These are phyloP conservation scores for Neuroscelio doddi DNA, from an alignment of 2,888 invertebrate genomes.

Conservation along the genomic window DNA sequence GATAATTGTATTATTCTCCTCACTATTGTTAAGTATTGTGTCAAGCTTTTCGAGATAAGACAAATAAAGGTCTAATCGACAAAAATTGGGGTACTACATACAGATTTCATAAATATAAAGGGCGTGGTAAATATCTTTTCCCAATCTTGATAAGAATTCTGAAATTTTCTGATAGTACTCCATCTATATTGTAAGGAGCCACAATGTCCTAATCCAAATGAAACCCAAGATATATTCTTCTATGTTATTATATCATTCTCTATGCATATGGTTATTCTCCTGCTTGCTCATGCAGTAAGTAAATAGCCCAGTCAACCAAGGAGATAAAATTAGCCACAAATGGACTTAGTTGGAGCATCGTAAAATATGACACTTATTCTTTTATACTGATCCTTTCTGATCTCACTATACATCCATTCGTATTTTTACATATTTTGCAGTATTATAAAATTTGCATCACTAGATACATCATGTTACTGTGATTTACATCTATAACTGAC, in stretches of 20 bases:
- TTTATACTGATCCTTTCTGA: neutral
- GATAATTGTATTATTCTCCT: no score
- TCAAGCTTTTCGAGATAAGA: no score
- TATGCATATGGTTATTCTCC: neutral
- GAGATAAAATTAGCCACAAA: slow-evolving; percentile 22
- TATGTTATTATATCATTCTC: neutral
- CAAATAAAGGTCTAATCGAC: no score
- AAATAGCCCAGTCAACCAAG: slow-evolving; percentile 16
- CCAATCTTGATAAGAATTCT: no score
- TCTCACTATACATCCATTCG: slow-evolving; percentile 2
- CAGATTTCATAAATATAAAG: no score
- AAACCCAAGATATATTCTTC: neutral
- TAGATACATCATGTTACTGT: neutral
- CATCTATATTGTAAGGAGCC: no score
- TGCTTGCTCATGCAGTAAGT: slow-evolving; percentile 14
- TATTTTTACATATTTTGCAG: slow-evolving; percentile 2
- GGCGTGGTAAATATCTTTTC: no score
- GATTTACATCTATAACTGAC: neutral
- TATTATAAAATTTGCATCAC: neutral
- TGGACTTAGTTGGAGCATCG: slow-evolving; percentile 2
- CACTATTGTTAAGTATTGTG: no score
- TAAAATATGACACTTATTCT: slow-evolving; percentile 12
- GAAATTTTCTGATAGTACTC: no score
- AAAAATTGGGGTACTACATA: no score
- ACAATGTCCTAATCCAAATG: slow-evolving; percentile 7